Evolutionary conservation across 2,797 vertebrate genomes (phyloP), one percentile per base, ranked within the genome.

Genomic region (Neopelma chrysocephalum): DNA sequence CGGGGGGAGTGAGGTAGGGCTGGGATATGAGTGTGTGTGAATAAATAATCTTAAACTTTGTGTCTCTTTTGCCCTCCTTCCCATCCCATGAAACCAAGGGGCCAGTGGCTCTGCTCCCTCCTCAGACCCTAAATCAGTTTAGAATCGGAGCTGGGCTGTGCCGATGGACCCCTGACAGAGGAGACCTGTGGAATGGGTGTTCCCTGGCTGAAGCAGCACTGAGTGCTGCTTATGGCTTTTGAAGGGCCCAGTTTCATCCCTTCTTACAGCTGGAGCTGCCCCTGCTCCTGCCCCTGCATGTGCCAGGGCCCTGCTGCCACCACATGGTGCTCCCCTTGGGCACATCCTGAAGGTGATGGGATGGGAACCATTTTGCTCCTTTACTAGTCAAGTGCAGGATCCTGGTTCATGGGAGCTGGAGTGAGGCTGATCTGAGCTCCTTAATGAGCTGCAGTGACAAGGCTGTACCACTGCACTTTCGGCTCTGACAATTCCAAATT

Each of bases 361-460:
- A 29, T 56, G 40, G 87, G 40, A 84, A 42, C 20, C 3, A 5
- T 42, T 79, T 47, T 19, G 29, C 20, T 68, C 7, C 40, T 53
- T 29, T 29, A 43, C 11, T 6, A 18, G 14, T 50, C 13, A 15
- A 15, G 29, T 5, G 16, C 5, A 50, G 26, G 7, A 70, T 47
- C 43, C 68, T 32, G 1, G 1, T 56, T 56, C 26, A 4, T 6
- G 15, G 60, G n/a, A 60, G 40, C 62, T 9, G n/a, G 18, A 45
- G 25, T 10, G 19, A 53, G 61, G n/a, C 32, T 31, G n/a, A 32
- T 38, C 16, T 3, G 12, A 40, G 32, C 9, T 57, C 27, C 4
- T 57, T 2, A 8, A 9, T 36, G 9, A 47, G 27, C 43, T 19
- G 36, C 29, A 18, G 15, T 10, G 14, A 2, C 0, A 0, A 36